These are phyloP conservation scores for Fopius arisanus DNA, from an alignment of 1,140 invertebrate species.

Conservation along the genomic window DNA sequence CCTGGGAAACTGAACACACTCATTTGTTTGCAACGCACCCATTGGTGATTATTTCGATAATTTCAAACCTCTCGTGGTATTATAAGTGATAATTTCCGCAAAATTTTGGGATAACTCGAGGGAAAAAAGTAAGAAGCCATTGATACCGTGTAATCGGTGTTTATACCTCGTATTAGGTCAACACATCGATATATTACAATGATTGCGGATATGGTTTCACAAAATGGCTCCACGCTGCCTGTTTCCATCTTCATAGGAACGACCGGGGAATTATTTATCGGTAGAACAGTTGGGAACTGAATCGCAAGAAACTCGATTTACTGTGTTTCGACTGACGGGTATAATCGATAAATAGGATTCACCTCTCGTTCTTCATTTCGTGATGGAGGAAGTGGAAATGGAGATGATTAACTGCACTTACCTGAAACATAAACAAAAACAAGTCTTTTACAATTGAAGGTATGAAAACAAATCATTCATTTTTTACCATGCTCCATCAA, in stretches of 20 bases:
- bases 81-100: too few relatives aligned
- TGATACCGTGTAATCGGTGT: slow-evolving; percentile 28
- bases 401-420: slow-evolving; percentile 25
- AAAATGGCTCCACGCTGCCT: slow-evolving; percentile 27
- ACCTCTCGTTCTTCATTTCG: neutral
- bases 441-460: neutral
- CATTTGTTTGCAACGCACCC: too few relatives aligned
- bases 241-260: slow-evolving; percentile 3
- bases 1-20: too few relatives aligned
- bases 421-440: slow-evolving; percentile 32
- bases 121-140: neutral
- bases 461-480: neutral
- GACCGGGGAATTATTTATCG: slow-evolving; percentile 30
- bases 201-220: slow-evolving; percentile 6
- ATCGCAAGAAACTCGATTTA: neutral
- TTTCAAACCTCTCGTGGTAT: too few relatives aligned
- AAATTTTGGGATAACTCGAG: slow-evolving; percentile 5
- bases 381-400: neutral
- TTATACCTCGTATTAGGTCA: slow-evolving; percentile 29
- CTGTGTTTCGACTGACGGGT: slow-evolving; percentile 17
- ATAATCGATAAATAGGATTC: slow-evolving; percentile 29
- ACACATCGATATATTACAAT: slow-evolving; percentile 28
- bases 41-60: too few relatives aligned
- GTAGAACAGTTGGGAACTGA: slow-evolving; percentile 16
- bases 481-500: slow-evolving; percentile 4